Conservation (phyloP, 2,113 vertebrate genomes). For the Equus przewalskii region DNA sequence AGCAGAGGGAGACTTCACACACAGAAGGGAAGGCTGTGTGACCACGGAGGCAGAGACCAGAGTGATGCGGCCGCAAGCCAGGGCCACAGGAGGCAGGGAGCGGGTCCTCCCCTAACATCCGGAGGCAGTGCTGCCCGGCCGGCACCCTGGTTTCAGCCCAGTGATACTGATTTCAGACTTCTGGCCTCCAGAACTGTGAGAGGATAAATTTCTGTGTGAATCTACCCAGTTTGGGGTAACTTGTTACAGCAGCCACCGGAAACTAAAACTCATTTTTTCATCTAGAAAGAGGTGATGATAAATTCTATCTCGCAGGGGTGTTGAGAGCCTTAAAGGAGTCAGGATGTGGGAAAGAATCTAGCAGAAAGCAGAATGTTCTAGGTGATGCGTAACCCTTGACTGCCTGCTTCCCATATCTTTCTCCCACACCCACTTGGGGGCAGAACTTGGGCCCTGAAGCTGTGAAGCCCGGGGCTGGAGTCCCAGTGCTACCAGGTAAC, state of each 20-base stretch:
- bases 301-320: neutral
- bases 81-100: neutral
- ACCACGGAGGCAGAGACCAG: neutral
- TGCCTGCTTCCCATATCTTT: neutral
- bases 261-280: neutral
- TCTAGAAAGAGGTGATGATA: neutral
- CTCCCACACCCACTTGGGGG: neutral
- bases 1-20: neutral
- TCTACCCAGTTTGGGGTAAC: neutral
- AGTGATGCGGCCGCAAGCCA: neutral
- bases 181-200: neutral
- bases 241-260: neutral
- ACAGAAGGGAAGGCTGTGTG: neutral
- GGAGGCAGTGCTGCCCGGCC: neutral
- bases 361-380: neutral
- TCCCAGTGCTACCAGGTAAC: too few relatives aligned
- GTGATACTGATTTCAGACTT: neutral
- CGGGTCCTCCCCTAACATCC: neutral
- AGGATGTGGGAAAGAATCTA: neutral
- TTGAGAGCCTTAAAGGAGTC: neutral
- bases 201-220: neutral
- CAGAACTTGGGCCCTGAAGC: neutral
- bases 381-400: neutral
- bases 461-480: neutral
- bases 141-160: neutral